These are phyloP conservation scores for Electrona antarctica DNA, from an alignment of 2,113 vertebrate genomes.

Conservation along the genomic window DNA sequence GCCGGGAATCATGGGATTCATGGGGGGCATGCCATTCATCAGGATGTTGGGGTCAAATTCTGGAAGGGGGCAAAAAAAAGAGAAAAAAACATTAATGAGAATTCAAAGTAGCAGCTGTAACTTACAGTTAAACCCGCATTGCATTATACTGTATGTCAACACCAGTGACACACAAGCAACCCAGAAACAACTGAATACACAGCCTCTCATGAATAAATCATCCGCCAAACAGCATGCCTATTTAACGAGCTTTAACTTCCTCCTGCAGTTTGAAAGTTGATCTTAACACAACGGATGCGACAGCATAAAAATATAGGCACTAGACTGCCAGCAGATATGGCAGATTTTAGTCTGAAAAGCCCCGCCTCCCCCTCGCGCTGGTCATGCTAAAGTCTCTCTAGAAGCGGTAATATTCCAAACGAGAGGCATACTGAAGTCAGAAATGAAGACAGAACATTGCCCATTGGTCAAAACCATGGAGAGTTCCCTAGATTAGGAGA, in stretches of 20 bases:
- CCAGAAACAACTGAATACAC: slow-evolving; percentile 43
- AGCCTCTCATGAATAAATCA: slow-evolving; percentile 64
- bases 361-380: too few species aligned
- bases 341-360: too few species aligned
- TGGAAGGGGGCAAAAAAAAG: slow-evolving; percentile 49
- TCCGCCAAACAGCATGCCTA: slow-evolving; percentile 61
- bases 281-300: too few species aligned
- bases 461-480: too few species aligned
- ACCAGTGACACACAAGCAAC: slow-evolving; percentile 48
- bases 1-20: slow-evolving; percentile 94
- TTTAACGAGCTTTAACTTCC: slow-evolving; percentile 56
- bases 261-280: slow-evolving; percentile 1
- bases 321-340: too few species aligned
- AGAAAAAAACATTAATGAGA: slow-evolving; percentile 14
- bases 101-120: neutral
- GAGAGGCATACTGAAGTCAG: too few species aligned
- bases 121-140: too few species aligned
- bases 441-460: too few species aligned
- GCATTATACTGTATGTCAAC: slow-evolving; percentile 30
- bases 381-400: too few species aligned
- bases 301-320: too few species aligned
- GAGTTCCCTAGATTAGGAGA: too few species aligned
- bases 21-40: slow-evolving; percentile 92
- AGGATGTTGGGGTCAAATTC: slow-evolving; percentile 93
- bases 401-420: too few species aligned